Evolutionary conservation across 2,113 vertebrate species (phyloP), one percentile per base, ranked within the genome.

Genomic region (Falcunculus frontatus): DNA sequence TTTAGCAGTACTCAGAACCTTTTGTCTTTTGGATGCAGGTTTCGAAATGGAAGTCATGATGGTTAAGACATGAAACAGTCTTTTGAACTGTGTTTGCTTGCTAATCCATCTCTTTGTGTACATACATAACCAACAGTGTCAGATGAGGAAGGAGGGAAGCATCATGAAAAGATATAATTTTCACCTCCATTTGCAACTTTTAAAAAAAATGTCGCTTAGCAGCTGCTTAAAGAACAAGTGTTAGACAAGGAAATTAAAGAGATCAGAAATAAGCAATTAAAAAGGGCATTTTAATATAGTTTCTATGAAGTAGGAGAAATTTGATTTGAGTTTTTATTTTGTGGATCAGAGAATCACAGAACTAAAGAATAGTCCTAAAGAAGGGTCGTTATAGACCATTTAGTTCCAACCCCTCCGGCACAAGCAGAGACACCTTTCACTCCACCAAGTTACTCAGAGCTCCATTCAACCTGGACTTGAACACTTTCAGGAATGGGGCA

Each of bases 151-250:
- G 13, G 32, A 88, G 20, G 11, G 21, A 85, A 83, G 6, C 11
- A 77, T 52, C 77, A 89, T 84, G 41, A 91, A 93, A 95, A 41
- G 52, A 39, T 32, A 46, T 78, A 78, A 95, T 95, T 94, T 89
- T 78, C 81, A 67, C 50, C 37, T 93, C 20, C 13, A 22, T 56
- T 65, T 84, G 14, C 59, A 89, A 47, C 27, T 49, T 32, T 49
- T 22, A 2, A 23, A 50, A 77, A 75, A 90, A 25, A 72, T 49
- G 19, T 74, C 60, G 49, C 23, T 84, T 41, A 81, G 7, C 50
- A 84, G 18, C 21, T 80, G 39, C 26, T 68, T 74, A 35, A 81
- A 79, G 55, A 89, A 44, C 19, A 35, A 74, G 15, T 78, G 25
- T 14, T 57, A 86, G 39, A 32, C 41, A 63, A 80, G 73, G 9